Base-by-base conservation (phyloP, 2,797 vertebrate genomes). In the Pangasius djambal region DNA sequence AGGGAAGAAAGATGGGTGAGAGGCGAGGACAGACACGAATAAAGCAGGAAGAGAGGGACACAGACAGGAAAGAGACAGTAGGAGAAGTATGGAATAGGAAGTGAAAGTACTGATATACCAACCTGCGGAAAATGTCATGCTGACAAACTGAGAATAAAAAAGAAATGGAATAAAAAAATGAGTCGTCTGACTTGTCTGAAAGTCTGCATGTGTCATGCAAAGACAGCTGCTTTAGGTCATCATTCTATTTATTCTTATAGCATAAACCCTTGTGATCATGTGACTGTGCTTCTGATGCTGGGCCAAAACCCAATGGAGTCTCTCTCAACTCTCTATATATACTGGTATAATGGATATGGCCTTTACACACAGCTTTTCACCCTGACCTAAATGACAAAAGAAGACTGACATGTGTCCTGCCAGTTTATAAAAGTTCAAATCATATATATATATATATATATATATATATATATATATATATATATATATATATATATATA, bases 11-110 rank as follows among this genome's bases (percentile, higher is more conserved):
- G 70, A 77, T 63, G 31, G 69, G 48, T 48, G 57, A 67, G 50
- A 85, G 50, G 81, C 8, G 55, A 65, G 90, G 89, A 89, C 88
- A 86, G 87, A 83, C 67, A 85, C 74, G 87, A 79, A 75, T 50
- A 59, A 82, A 77, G 72, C 70, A 88, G 85, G 86, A 52, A 89
- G 88, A 91, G 69, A 87, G 48, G n/a, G 72, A 77, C 7, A 55
- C 61, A 89, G 72, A 86, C 88, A 79, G 84, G 90, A 52, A 90
- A 86, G 15, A 83, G 28, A 65, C 57, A 69, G 67, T 70, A 59
- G 77, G 20, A 69, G 88, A 78, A 91, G 85, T 88, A 83, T 44
- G 52, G 37, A 90, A 59, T 37, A 59, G 86, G 55, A 91, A 90
- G 81, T 90, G 77, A 91, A 90, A 92, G 85, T 57, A 15, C 22